Percentiles rank a stretch among this genome's conserved stretches.
phyloP scores from a whole-genome alignment of 2,888 invertebrate species.

The Pristionchus maxplancki region DNA sequence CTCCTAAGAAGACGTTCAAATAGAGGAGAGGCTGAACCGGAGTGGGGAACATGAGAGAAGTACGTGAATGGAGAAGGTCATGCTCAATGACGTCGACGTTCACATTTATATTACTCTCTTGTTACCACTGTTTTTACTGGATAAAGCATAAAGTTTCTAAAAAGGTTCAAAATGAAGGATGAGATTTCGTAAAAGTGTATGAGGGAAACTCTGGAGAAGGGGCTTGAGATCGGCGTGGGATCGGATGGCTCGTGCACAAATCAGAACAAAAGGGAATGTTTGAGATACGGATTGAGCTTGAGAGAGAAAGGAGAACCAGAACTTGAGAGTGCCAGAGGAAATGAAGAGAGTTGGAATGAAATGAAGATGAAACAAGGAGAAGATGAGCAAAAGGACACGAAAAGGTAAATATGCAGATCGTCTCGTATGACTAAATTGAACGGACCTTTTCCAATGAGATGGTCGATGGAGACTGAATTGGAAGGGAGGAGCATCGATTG shows the following conservation, averaged over 20 bases:
- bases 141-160: not conserved
- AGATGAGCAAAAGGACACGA: too few relatives aligned
- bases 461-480: conserved; percentile 38
- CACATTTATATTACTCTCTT: not conserved
- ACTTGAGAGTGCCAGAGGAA: not conserved
- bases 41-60: conserved; percentile 1
- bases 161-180: not conserved
- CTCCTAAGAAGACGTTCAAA: conserved; percentile 38
- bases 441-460: conserved; percentile 47
- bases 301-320: conserved; percentile 11
- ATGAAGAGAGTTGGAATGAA: not conserved
- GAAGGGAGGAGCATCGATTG: conserved; percentile 15
- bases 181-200: not conserved
- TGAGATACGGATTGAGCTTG: conserved; percentile 13
- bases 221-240: not conserved
- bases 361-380: not conserved
- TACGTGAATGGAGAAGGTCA: not conserved
- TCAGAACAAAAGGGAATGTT: conserved; percentile 29
- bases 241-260: not conserved
- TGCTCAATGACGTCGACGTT: not conserved
- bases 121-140: not conserved
- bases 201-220: not conserved
- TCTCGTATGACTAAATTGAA: too few relatives aligned
- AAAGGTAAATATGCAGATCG: too few relatives aligned
- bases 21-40: conserved; percentile 38